phyloP scores from a whole-genome alignment of 2,888 invertebrate species.

The Drosophila cyrtoloma region DNA sequence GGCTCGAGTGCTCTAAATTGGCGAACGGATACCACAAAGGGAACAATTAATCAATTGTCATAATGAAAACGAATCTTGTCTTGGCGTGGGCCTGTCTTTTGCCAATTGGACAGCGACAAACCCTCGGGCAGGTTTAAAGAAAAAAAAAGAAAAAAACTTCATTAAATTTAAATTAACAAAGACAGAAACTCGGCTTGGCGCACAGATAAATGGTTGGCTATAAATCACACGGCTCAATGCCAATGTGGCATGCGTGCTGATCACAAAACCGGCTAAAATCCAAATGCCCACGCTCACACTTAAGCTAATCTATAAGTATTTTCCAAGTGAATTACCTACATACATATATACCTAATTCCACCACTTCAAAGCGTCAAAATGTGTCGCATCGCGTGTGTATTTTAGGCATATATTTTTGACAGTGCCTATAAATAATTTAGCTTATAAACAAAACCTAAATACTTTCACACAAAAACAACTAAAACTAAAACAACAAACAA shows the following conservation, averaged over 20 bases:
- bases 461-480: slow-evolving; percentile 50
- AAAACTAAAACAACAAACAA: slow-evolving; percentile 13
- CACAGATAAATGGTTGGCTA: slow-evolving; percentile 54
- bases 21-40: slow-evolving; percentile 58
- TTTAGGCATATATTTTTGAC: slow-evolving; percentile 60
- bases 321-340: slow-evolving; percentile 37
- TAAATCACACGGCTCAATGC: slow-evolving; percentile 63
- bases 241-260: slow-evolving; percentile 53
- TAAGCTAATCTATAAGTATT: slow-evolving; percentile 35
- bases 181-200: slow-evolving; percentile 42
- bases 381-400: slow-evolving; percentile 26
- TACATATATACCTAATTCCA: slow-evolving; percentile 16
- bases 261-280: slow-evolving; percentile 62
- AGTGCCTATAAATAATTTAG: slow-evolving; percentile 63
- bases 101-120: slow-evolving; percentile 53
- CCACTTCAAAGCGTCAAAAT: slow-evolving; percentile 31
- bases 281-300: slow-evolving; percentile 25
- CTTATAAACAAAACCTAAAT: slow-evolving; percentile 60
- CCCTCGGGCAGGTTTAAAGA: slow-evolving; percentile 31
- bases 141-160: slow-evolving; percentile 40
- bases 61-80: slow-evolving; percentile 61
- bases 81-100: slow-evolving; percentile 54
- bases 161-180: slow-evolving; percentile 64
- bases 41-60: slow-evolving; percentile 72
- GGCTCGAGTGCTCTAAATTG: slow-evolving; percentile 53